Base-by-base conservation (phyloP, 2,888 invertebrate genomes). In the Drosophila affinis region DNA sequence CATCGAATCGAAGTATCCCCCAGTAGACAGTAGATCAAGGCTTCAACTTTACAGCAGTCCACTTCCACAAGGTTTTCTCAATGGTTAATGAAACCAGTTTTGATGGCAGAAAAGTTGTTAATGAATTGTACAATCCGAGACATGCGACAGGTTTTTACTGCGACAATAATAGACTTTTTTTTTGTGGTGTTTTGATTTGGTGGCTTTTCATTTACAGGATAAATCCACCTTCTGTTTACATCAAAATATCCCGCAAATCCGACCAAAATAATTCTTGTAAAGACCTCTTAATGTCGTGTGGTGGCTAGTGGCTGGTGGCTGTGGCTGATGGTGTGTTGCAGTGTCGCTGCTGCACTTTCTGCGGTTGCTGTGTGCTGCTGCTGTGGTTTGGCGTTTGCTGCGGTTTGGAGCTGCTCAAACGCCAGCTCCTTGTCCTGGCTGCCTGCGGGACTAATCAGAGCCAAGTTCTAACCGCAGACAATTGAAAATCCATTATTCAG, bases 401-500 rank as follows among this genome's bases (percentile, higher is more conserved):
- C 49, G 65, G 65, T 69, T 69, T 14, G 39, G 39, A 34, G 18
- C 69, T 45, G 69, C 69, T 69, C 65, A 49, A 69, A 69, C 57
- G 70, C 49, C 65, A 67, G 65, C 49, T 57, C 65, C 70, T 57
- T 57, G 32, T 12, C 6, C 49, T 21, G 21, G 21, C 24, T 49
- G 49, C 27, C 39, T 56, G 45, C 39, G 39, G 39, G 57, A 51
- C 65, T 70, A 67, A 67, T 57, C 70, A 49, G 51, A 27, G 62
- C 60, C 56, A 52, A 39, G 39, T 39, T 39, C 14, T 7, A 69
- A 69, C 65, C 65, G 32, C 65, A 45, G 65, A 58, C 65, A 67
- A 67, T 67, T 69, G 65, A 69, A 67, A 69, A 69, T 69, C 58
- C 70, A 69, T 67, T 67, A 67, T 67, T 67, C 49, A 67, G 24